Conservation (phyloP, 2,797 vertebrate genomes). For the Ptychobarbus kaznakovi region DNA sequence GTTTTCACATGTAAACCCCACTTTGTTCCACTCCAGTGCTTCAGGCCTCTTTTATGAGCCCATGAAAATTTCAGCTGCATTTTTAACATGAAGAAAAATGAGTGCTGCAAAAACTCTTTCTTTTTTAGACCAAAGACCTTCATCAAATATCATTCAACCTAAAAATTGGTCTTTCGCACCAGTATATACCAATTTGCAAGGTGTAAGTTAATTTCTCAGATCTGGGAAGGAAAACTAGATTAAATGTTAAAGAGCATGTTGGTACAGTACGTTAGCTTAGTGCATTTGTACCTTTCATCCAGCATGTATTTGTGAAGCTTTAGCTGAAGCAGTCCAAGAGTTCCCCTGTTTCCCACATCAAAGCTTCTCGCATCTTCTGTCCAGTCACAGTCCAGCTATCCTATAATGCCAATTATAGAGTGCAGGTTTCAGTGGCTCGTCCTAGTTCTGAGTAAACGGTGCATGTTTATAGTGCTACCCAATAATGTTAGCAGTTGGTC, state of each 20-base stretch:
- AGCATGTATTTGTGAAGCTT: constrained; percentile 60
- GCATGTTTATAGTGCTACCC: constrained; percentile 9
- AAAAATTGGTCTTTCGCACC: background rate
- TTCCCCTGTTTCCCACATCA: constrained; percentile 63
- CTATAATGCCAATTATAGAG: constrained; percentile 58
- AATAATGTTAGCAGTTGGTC: constrained; percentile 7
- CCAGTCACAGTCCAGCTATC: constrained; percentile 47
- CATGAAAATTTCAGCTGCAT: constrained; percentile 25
- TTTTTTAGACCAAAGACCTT: background rate
- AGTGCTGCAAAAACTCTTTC: background rate
- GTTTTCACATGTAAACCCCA: constrained; percentile 54
- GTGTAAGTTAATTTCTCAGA: background rate
- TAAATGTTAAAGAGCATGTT: constrained; percentile 33
- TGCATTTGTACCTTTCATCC: constrained; percentile 53
- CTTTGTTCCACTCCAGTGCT: constrained; percentile 39
- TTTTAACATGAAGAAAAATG: constrained; percentile 17
- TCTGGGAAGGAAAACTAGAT: constrained; percentile 3
- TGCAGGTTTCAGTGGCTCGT: constrained; percentile 63
- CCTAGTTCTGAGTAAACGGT: constrained; percentile 63
- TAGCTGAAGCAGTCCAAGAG: constrained; percentile 55
- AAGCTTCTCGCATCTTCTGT: constrained; percentile 42
- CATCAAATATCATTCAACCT: constrained; percentile 1
- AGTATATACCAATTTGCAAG: constrained; percentile 4
- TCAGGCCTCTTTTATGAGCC: constrained; percentile 44
- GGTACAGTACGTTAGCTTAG: constrained; percentile 28